Base-by-base conservation (phyloP, 2,113 vertebrate genomes). In the Cervus canadensis region DNA sequence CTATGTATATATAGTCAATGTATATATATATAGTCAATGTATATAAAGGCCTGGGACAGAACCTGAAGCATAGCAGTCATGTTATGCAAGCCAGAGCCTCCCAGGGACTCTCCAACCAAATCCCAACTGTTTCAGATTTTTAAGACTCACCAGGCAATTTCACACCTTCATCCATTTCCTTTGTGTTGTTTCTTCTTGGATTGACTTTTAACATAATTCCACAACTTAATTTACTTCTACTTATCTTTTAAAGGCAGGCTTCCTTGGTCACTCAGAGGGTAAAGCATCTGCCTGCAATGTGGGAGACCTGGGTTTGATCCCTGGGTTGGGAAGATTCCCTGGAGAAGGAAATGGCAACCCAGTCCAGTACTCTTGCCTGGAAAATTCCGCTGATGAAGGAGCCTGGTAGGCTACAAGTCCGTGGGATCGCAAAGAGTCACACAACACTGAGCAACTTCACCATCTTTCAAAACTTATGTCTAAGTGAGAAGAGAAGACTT, bases 391-490 rank as follows among this genome's bases (percentile, higher is more conserved):
- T 40, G n/a, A 40, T 71, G 67, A 23, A 23, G 67, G 67, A 71
- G n/a, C 19, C n/a, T 40, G 67, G 67, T 12, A 40, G 67, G 21
- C 67, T 40, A 71, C 10, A 71, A 23, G 2, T 71, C 67, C 5
- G 2, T 71, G 67, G 1, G n/a, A 71, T 40, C 0, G 0, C 19
- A 71, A 59, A 59, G 9, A 71, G n/a, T 71, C 2, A 1, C 19
- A 40, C 10, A 59, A 59, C 57, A 71, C n/a, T 40, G 67, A 40
- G n/a, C 4, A 71, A 40, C 67, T 40, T 71, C n/a, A 23, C 19
- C 85, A 12, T 81, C 48, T 92, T 79, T 89, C n/a, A 92, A 96
- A 92, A 52, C 43, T 79, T 59, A 96, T 36, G 48, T 83, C 8
- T 81, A 81, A 81, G n/a, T 89, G 33, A 95, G 64, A 87, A 82